phyloP scores from a whole-genome alignment of 2,113 vertebrate genomes.

The Ammodytes marinus region DNA sequence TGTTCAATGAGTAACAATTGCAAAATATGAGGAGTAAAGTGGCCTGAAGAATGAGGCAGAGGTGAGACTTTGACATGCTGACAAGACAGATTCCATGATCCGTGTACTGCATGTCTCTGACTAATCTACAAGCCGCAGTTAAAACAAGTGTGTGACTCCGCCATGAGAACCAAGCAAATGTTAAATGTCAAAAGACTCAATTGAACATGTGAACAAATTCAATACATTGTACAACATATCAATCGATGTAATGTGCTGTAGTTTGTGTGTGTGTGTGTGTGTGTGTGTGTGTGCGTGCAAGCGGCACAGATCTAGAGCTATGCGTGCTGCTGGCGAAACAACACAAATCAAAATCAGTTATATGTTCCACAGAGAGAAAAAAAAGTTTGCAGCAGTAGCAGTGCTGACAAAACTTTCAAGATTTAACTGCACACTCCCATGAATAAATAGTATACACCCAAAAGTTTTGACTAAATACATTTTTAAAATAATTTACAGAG shows the following conservation, averaged over 20 bases:
- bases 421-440: slow-evolving; percentile 46
- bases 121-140: slow-evolving; percentile 24
- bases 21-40: slow-evolving; percentile 33
- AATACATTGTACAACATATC: slow-evolving; percentile 45
- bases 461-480: slow-evolving; percentile 58
- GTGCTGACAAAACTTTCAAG: slow-evolving; percentile 62
- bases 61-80: slow-evolving; percentile 7
- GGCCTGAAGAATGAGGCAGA: slow-evolving; percentile 16
- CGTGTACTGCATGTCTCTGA: slow-evolving; percentile 21
- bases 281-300: slow-evolving; percentile 4
- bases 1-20: slow-evolving; percentile 19
- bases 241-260: slow-evolving; percentile 33
- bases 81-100: slow-evolving; percentile 34
- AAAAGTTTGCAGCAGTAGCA: slow-evolving; percentile 53
- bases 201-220: slow-evolving; percentile 23
- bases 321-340: slow-evolving; percentile 73
- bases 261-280: too few relatives aligned
- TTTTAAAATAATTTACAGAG: slow-evolving; percentile 45
- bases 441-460: slow-evolving; percentile 59
- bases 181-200: slow-evolving; percentile 35
- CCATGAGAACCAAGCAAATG: slow-evolving; percentile 52
- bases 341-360: slow-evolving; percentile 61
- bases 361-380: slow-evolving; percentile 55
- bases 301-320: slow-evolving; percentile 67
- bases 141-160: slow-evolving; percentile 10